A percentile compares a stretch with the other conserved stretches of the same genome.
These are phyloP conservation scores for Macaca mulatta DNA, from an alignment of 2,113 vertebrate genomes.

Conservation along the genomic window DNA sequence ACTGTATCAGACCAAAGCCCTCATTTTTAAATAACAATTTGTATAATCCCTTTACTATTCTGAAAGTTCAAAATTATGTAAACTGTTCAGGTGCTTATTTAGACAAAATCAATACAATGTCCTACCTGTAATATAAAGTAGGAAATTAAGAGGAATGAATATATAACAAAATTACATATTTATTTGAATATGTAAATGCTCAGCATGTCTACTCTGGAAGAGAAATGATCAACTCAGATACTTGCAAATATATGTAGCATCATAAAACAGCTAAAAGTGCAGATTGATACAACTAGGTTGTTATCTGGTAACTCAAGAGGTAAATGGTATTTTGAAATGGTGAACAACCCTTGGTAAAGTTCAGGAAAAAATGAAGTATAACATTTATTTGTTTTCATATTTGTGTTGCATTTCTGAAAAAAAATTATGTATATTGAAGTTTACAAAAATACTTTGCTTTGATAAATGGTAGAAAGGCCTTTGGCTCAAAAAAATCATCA, in stretches of 20 bases:
- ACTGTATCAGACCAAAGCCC: background rate
- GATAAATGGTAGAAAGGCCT: background rate
- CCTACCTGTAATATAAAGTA: background rate
- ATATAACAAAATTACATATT: slow-evolving; percentile 13
- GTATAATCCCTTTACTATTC: background rate
- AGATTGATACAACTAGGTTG: background rate
- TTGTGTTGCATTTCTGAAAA: background rate
- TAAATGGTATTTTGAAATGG: background rate
- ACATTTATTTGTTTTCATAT: background rate
- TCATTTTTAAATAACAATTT: slow-evolving; percentile 17
- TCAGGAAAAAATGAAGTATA: background rate
- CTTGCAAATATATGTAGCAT: background rate
- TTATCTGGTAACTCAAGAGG: background rate
- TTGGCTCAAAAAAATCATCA: background rate
- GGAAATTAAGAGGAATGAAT: background rate
- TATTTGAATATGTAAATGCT: background rate
- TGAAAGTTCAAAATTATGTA: slow-evolving; percentile 59
- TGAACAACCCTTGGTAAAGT: background rate
- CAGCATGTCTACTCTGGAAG: background rate
- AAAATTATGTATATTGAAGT: background rate
- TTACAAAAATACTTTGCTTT: background rate
- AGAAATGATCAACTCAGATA: background rate
- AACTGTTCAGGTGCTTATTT: slow-evolving; percentile 16
- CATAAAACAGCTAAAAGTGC: background rate
- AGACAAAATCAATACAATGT: slow-evolving; percentile 31